Evolutionary conservation across 2,113 vertebrate species (phyloP), one percentile per base, ranked within the genome.

Genomic region (Tetrao urogallus): DNA sequence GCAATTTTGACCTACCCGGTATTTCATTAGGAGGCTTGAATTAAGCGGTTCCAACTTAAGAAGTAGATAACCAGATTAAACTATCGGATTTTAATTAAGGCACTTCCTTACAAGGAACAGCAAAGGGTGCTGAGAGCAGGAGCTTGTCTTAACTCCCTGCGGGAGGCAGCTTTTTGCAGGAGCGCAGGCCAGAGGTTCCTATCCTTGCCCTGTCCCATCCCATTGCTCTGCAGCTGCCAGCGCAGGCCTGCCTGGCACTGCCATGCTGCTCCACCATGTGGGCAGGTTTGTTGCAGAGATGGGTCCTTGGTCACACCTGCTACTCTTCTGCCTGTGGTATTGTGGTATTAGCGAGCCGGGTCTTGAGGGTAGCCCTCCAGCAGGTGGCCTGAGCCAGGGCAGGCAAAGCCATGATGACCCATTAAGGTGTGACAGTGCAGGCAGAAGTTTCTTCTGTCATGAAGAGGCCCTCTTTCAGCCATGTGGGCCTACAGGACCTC

Each of bases 371-470:
- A 89, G 77, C 74, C 70, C 42, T 64, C 21, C 0, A 3, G 57
- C 70, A 69, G 7, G 52, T 90, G 0, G 0, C 8, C 27, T 30
- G 24, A 66, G 10, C 0, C 1, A 0, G 28, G 21, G 30, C 4
- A 67, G 47, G 11, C 11, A 13, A 3, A 83, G 45, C 34, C 1
- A 0, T 12, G 42, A 45, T 4, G 5, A 38, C 34, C 11, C 54
- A 63, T 78, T 65, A 76, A 87, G 42, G 8, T 65, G 36, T 19
- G 67, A 27, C 54, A 66, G 15, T 3, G 22, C 13, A 47, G 42
- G 50, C 20, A 58, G 54, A 67, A 57, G 34, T 22, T 24, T 75
- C 5, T 36, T 79, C 45, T 91, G 64, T 24, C 10, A 78, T 0
- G 2, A 71, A 50, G 0, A 66, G 21, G 48, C 24, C 9, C 25